Percentiles rank a stretch among this genome's conserved stretches.
Conservation (phyloP, 2,113 vertebrate genomes). For the Nothoprocta pentlandii region DNA sequence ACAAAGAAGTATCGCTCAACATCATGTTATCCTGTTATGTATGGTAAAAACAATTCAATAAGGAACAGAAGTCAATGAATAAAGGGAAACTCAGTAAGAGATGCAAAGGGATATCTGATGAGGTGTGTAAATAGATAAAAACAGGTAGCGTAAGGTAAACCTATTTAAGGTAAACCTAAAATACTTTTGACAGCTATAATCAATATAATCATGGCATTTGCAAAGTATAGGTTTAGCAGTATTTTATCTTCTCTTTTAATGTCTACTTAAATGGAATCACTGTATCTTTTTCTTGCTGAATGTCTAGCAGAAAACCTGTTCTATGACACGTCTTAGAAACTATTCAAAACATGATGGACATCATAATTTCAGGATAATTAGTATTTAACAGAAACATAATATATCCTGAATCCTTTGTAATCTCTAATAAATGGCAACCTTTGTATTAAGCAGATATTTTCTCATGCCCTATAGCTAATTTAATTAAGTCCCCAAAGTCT, state of each 20-base stretch:
- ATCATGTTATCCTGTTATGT: background rate
- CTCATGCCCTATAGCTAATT: background rate
- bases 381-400: background rate
- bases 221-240: background rate
- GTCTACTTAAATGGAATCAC: background rate
- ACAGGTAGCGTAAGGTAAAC: background rate
- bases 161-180: background rate
- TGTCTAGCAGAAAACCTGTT: background rate
- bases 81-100: background rate
- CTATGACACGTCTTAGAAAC: background rate
- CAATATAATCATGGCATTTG: background rate
- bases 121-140: background rate
- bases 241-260: background rate
- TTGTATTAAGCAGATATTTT: background rate
- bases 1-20: background rate
- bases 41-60: background rate
- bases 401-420: background rate
- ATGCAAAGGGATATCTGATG: background rate
- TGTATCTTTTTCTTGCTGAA: background rate
- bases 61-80: background rate
- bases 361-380: slow-evolving; percentile 2
- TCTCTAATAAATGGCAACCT: background rate
- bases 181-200: background rate
- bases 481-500: background rate
- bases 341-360: background rate